phyloP scores from a whole-genome alignment of 2,797 vertebrate genomes.

The Rhadinocentrus ornatus region DNA sequence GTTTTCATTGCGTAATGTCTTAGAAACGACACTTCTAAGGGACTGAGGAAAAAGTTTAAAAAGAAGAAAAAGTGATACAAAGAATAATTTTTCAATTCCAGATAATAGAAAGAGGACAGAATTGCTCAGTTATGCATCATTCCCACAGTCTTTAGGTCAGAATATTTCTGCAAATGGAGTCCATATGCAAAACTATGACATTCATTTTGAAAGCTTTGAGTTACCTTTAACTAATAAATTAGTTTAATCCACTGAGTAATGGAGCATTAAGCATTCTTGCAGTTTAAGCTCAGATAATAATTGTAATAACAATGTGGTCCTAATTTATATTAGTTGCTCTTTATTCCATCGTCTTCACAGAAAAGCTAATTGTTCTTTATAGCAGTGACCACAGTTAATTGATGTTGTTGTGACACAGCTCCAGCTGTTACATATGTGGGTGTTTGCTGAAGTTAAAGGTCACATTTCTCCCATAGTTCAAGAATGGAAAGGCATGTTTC shows the following conservation, averaged over 20 bases:
- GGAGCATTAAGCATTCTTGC: constrained; percentile 1
- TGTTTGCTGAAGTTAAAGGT: constrained; percentile 46
- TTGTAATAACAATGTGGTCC: not conserved
- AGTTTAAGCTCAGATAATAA: constrained; percentile 7
- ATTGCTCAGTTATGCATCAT: constrained; percentile 22
- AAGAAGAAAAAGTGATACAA: not conserved
- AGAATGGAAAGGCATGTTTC: not conserved
- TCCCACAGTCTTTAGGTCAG: not conserved
- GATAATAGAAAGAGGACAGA: not conserved
- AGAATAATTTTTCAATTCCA: not conserved
- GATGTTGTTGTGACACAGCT: not conserved
- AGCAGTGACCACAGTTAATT: not conserved
- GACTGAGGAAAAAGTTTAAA: not conserved
- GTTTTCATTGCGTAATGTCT: not conserved
- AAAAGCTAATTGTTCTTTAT: not conserved
- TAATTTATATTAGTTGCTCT: not conserved
- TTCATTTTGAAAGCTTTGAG: constrained; percentile 13
- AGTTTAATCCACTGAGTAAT: constrained; percentile 11
- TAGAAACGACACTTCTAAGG: constrained; percentile 1
- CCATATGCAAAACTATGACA: constrained; percentile 33
- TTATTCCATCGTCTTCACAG: not conserved
- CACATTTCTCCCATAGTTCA: constrained; percentile 50
- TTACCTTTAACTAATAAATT: constrained; percentile 1
- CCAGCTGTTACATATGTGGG: constrained; percentile 2
- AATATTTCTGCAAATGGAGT: constrained; percentile 42